A percentile compares a stretch with the other conserved stretches of the same genome.
These are phyloP conservation scores for Myanophis thanlyinensis DNA, from an alignment of 2,113 vertebrate genomes.

Conservation along the genomic window DNA sequence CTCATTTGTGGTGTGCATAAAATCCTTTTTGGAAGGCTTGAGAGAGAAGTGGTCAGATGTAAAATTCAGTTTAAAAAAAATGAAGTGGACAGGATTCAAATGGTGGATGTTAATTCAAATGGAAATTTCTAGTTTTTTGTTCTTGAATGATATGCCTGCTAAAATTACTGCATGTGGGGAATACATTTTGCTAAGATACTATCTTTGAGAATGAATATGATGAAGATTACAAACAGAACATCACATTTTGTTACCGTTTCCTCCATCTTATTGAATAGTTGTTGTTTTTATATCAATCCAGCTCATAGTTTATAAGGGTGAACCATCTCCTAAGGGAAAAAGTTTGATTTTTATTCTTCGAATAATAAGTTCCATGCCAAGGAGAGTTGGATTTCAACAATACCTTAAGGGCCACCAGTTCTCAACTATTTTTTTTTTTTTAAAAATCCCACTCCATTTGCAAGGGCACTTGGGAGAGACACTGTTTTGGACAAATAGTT, in stretches of 20 bases:
- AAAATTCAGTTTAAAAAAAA: not conserved
- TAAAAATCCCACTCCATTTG: not conserved
- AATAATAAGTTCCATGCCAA: not conserved
- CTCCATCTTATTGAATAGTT: not conserved
- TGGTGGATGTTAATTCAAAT: not conserved
- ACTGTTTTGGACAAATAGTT: not conserved
- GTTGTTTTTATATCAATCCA: not conserved
- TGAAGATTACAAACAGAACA: not conserved
- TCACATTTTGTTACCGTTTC: not conserved
- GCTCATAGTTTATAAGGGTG: not conserved
- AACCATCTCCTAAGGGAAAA: not conserved
- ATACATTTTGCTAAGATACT: not conserved
- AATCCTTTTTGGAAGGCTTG: not conserved
- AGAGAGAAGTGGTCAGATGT: not conserved
- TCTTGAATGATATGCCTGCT: not conserved
- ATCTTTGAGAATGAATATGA: not conserved
- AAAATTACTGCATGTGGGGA: not conserved
- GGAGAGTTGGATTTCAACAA: not conserved
- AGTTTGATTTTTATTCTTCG: not conserved
- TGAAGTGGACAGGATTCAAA: not conserved
- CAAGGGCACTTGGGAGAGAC: not conserved
- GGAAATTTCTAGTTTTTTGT: not conserved
- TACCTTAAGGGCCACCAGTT: not conserved
- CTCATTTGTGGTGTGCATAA: not conserved
- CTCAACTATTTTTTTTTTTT: not conserved